phyloP scores from a whole-genome alignment of 2,888 invertebrate species.

The Saturnia pavonia region DNA sequence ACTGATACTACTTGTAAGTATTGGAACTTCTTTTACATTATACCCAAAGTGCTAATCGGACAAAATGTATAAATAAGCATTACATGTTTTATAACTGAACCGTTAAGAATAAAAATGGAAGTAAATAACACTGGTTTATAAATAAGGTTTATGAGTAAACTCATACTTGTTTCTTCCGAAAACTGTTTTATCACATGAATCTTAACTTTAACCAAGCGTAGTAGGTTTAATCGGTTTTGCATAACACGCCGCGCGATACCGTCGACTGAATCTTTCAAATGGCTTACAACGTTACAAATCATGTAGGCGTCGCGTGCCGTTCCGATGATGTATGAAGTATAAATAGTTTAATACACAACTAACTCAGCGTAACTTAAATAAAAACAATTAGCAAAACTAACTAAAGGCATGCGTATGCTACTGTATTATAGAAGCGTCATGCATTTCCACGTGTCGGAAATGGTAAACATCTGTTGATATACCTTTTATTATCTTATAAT shows the following conservation, averaged over 20 bases:
- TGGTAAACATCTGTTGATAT: neutral
- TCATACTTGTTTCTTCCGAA: constrained; percentile 32
- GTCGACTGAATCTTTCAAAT: constrained; percentile 19
- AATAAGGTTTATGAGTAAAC: constrained; percentile 15
- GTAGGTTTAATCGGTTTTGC: constrained; percentile 35
- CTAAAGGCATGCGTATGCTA: neutral
- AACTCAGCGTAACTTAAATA: neutral
- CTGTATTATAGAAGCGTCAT: neutral
- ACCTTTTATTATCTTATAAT: neutral
- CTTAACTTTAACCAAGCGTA: constrained; percentile 16
- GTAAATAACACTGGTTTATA: neutral
- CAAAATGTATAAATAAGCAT: too few species aligned
- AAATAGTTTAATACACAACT: constrained; percentile 1
- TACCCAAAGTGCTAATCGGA: neutral
- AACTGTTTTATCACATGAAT: too few species aligned
- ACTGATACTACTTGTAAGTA: too few species aligned
- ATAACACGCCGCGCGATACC: constrained; percentile 18
- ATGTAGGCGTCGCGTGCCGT: constrained; percentile 21
- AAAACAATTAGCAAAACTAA: neutral
- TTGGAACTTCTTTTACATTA: neutral
- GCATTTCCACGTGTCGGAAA: neutral
- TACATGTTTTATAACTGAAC: too few species aligned
- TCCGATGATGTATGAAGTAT: neutral
- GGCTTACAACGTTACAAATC: constrained; percentile 16
- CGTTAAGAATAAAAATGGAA: neutral